Evolutionary conservation across 1,140 invertebrate species (phyloP), one percentile per base, ranked within the genome.

Genomic region (Danaus plexippus): DNA sequence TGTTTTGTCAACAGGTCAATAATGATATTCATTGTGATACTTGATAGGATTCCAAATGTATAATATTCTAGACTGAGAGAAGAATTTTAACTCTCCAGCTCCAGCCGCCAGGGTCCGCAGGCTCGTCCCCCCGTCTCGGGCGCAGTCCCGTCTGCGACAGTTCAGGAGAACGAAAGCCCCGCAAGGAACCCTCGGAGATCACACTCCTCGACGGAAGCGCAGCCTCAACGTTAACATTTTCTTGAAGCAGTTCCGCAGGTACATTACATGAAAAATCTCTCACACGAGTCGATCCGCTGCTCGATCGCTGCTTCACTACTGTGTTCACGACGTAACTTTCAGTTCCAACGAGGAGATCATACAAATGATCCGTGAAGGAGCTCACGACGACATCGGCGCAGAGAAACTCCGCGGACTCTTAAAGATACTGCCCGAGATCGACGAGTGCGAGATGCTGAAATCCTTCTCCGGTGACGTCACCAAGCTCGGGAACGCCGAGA

Each of bases 181-280:
- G 93, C 59, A 93, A 94, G 65, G 93, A 95, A 76, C 88, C 74
- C 61, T 88, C 89, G n/a, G 88, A 95, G 91, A 96, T 98, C 62
- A 94, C 92, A 11, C 87, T 98, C 43, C 83, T 98, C 43, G 96
- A 97, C 81, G 95, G n/a, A 99, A 98, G 84, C 88, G 97, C 64
- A 98, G 96, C 80, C 88, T 99, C 42, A 99, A 98, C 74, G 95
- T 99, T 1, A 99, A 98, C 81, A 99, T 99, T 63, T 99, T 99
- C 85, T 89, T 99, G n/a, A 98, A 98, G 85, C 97, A 99, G 86
- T 98, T 98, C 79, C 88, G 94, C 87, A 94, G 92, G 94, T 85
- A 66, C 11, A 11, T 45, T 42, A 11, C 12, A 43, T 10, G 1
- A 18, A 32, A 1, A 7, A 49, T 13, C 9, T 49, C 7, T 9